These are phyloP conservation scores for Falco punctatus DNA, from an alignment of 2,113 vertebrate genomes.

Conservation along the genomic window DNA sequence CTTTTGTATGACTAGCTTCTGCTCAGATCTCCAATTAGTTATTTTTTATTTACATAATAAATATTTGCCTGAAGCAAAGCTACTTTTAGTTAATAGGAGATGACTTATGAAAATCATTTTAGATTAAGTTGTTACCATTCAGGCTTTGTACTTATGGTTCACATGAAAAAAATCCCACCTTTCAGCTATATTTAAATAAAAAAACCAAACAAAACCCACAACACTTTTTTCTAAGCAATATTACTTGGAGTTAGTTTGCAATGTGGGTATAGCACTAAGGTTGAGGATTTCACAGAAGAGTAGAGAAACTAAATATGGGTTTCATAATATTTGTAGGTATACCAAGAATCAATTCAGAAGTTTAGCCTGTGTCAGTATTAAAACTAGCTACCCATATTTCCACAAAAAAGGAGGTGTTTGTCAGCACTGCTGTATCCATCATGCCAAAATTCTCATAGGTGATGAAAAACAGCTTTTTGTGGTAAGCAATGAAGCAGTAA, in stretches of 20 bases:
- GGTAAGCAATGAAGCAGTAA: neutral
- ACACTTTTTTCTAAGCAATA: neutral
- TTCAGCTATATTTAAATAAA: neutral
- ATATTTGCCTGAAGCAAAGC: neutral
- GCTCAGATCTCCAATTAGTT: neutral
- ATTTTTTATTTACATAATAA: neutral
- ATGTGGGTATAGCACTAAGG: neutral
- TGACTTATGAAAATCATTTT: neutral
- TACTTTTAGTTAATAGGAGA: neutral
- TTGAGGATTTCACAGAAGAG: neutral
- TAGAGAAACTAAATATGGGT: neutral
- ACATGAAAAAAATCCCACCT: neutral
- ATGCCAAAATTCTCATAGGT: neutral
- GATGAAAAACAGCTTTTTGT: conserved; percentile 22
- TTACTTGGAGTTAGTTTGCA: neutral
- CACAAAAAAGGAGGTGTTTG: neutral
- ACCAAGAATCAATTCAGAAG: neutral
- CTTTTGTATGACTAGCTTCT: neutral
- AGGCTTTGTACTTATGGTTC: neutral
- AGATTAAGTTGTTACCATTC: neutral
- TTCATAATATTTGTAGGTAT: neutral
- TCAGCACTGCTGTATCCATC: neutral
- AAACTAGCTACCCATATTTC: neutral
- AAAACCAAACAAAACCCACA: no score
- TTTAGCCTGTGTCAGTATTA: neutral